phyloP scores from a whole-genome alignment of 1,140 invertebrate genomes.

The Drosophila melanica region DNA sequence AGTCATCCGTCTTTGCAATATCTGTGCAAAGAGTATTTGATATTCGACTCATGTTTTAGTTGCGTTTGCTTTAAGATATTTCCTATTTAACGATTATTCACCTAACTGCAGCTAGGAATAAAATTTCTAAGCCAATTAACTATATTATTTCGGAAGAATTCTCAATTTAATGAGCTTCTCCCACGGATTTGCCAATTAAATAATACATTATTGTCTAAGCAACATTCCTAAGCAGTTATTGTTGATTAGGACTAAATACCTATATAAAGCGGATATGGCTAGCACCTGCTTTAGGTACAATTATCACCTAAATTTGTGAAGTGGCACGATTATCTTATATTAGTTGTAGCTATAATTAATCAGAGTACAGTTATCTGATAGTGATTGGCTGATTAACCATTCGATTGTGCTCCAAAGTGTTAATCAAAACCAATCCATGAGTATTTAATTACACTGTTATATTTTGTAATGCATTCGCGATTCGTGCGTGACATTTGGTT shows the following conservation, averaged over 20 bases:
- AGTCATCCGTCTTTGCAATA: too few species aligned
- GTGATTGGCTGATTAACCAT: constrained; percentile 12
- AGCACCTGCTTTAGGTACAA: constrained; percentile 16
- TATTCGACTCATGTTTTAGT: background rate
- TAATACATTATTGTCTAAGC: constrained; percentile 1
- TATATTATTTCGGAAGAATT: constrained; percentile 3
- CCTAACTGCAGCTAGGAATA: constrained; percentile 2
- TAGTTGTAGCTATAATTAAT: constrained; percentile 23
- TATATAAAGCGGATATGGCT: background rate
- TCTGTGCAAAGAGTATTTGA: too few species aligned
- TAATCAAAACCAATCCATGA: constrained; percentile 1
- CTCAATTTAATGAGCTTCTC: constrained; percentile 5
- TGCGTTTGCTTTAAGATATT: background rate
- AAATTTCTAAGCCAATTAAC: background rate
- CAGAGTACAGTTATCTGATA: constrained; percentile 28
- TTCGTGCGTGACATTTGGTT: constrained; percentile 68
- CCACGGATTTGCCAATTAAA: constrained; percentile 4
- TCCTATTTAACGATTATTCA: constrained; percentile 22
- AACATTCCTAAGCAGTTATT: background rate
- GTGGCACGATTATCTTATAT: constrained; percentile 1
- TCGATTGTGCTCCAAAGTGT: too few species aligned
- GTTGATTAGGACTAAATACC: background rate
- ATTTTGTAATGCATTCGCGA: constrained; percentile 5
- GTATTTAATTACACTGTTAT: background rate
- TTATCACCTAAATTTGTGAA: constrained; percentile 17